Conservation (phyloP, 2,113 vertebrate species). For the Hemiprocne comata region DNA sequence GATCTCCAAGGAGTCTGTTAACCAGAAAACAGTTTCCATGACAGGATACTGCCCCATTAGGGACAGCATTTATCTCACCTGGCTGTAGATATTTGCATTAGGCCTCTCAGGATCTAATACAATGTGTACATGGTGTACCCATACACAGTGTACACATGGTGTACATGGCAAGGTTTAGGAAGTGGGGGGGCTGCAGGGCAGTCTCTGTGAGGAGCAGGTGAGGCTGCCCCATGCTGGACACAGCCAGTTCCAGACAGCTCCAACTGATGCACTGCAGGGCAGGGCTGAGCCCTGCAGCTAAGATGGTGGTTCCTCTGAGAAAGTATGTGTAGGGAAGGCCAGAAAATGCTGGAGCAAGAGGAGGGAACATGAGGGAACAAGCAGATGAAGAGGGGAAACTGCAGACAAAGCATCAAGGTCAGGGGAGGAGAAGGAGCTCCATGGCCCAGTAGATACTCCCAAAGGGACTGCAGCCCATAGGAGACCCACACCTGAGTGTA, state of each 20-base stretch:
- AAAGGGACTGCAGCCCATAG: neutral
- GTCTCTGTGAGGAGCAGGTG: neutral
- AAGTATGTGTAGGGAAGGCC: neutral
- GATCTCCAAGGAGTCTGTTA: neutral
- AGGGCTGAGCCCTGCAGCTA: fast-evolving
- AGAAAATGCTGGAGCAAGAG: neutral
- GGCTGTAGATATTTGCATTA: neutral
- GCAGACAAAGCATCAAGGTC: neutral
- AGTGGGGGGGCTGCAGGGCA: neutral
- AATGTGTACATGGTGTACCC: neutral
- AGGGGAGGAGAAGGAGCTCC: neutral
- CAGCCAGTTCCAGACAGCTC: neutral
- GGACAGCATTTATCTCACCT: neutral
- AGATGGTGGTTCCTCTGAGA: fast-evolving
- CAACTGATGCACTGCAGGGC: fast-evolving
- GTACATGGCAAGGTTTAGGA: neutral
- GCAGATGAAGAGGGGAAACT: neutral
- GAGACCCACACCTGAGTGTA: neutral
- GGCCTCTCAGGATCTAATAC: neutral
- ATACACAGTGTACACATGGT: too few species aligned
- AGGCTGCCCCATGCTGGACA: fast-evolving
- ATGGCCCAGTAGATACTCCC: neutral
- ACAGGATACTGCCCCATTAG: neutral
- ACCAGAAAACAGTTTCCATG: neutral
- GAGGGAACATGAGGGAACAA: neutral